These are phyloP conservation scores for Plecotus auritus DNA, from an alignment of 2,113 vertebrate genomes.

Conservation along the genomic window DNA sequence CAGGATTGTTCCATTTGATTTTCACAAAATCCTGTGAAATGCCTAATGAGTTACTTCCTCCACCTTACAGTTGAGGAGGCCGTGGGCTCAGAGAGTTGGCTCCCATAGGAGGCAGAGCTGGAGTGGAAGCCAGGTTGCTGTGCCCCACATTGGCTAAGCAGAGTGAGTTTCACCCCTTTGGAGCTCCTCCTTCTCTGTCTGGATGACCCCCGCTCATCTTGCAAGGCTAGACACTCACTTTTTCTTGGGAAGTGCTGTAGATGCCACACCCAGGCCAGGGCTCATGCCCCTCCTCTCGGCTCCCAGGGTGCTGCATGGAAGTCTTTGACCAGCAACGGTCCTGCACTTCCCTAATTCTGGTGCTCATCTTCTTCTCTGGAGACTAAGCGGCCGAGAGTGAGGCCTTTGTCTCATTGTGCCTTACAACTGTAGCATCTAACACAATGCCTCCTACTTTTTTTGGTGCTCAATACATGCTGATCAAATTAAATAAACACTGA, in stretches of 20 bases:
- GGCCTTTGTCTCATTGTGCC: not conserved
- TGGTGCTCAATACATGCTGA: not conserved
- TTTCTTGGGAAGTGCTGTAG: not conserved
- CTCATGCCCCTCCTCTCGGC: not conserved
- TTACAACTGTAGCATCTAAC: not conserved
- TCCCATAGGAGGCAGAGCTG: not conserved
- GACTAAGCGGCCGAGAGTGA: not conserved
- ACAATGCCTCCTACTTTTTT: not conserved
- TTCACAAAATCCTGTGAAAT: not conserved
- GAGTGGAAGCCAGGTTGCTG: not conserved
- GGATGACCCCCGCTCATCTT: not conserved
- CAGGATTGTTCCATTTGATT: not conserved
- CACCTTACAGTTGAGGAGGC: not conserved
- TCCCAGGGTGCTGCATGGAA: fast-evolving
- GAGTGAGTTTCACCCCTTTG: not conserved
- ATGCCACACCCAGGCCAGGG: not conserved
- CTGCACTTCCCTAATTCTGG: fast-evolving
- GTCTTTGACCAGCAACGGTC: not conserved
- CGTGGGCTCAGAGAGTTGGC: not conserved
- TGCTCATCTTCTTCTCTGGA: not conserved
- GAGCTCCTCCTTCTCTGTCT: not conserved
- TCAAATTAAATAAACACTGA: not conserved
- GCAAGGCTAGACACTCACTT: not conserved
- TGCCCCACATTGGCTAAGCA: fast-evolving
- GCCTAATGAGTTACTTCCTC: not conserved